Evolutionary conservation across 2,797 vertebrate genomes (phyloP), one percentile per base, ranked within the genome.

Genomic region (Hippoglossus hippoglossus): DNA sequence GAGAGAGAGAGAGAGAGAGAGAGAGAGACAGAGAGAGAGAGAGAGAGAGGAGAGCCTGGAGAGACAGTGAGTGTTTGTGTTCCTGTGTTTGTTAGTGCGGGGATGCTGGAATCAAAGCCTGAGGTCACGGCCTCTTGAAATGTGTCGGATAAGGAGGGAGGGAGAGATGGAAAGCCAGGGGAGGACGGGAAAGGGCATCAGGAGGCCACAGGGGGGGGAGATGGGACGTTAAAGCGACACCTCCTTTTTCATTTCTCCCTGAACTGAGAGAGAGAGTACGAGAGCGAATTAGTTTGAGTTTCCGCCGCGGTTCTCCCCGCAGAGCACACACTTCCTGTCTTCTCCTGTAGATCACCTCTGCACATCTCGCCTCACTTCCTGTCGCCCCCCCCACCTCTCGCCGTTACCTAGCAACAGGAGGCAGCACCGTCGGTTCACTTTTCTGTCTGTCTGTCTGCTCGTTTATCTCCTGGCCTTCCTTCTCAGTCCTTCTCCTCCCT

Each of bases 291-390:
- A 46, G 44, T 46, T 31, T 6, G 44, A 67, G 79, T 85, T 91
- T 91, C 81, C 72, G 83, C 59, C 80, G 66, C 52, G 70, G 91
- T 85, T 84, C 79, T 90, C 85, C 87, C 89, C 87, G 12, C 36
- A 39, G 36, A 39, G 12, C 31, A 6, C 84, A 75, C 78, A 82
- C 87, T 93, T 91, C 91, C 93, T 92, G 89, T 82, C 85, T 86
- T 1, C 81, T 87, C 78, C 82, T 89, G 92, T 91, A 92, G 92
- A 94, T 95, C 91, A 86, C 89, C 70, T 83, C 83, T 36, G 85
- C 91, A 90, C 88, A 90, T 83, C 88, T 89, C 79, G 81, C 76
- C 80, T 89, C 81, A 91, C 92, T 92, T 95, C 93, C 93, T 95
- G 93, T 85, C 84, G 75, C 84, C 81, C 86, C 80, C 86, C 73